These are phyloP conservation scores for Mycogona germanica DNA, from an alignment of 2,888 invertebrate genomes.

Conservation along the genomic window DNA sequence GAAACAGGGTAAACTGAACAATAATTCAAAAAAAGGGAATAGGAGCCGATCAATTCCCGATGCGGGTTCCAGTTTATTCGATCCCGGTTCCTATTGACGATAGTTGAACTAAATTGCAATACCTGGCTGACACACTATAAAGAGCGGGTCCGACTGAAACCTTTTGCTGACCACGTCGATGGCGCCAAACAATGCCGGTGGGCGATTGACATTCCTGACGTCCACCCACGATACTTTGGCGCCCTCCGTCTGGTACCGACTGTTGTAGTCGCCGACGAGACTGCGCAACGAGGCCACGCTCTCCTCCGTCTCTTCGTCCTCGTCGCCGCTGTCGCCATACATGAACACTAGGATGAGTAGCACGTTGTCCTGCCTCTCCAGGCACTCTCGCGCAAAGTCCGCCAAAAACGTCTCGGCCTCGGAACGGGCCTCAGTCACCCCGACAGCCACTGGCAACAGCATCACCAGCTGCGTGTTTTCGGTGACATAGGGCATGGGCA, in stretches of 20 bases:
- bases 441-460: slow-evolving; percentile 50
- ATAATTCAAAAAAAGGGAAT: neutral
- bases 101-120: neutral
- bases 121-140: slow-evolving; percentile 51
- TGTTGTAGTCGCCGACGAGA: slow-evolving; percentile 46
- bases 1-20: neutral
- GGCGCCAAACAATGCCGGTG: slow-evolving; percentile 42
- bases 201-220: slow-evolving; percentile 24
- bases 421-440: slow-evolving; percentile 34
- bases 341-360: slow-evolving; percentile 59
- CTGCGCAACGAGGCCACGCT: slow-evolving; percentile 49
- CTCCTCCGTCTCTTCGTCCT: slow-evolving; percentile 35
- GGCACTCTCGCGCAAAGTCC: slow-evolving; percentile 55
- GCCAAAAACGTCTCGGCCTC: slow-evolving; percentile 54
- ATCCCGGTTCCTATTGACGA: too few relatives aligned
- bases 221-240: slow-evolving; percentile 44
- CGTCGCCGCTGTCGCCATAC: slow-evolving; percentile 24
- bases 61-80: neutral
- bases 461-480: slow-evolving; percentile 74
- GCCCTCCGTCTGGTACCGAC: slow-evolving; percentile 52
- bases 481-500: slow-evolving; percentile 89
- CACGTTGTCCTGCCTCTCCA: slow-evolving; percentile 65
- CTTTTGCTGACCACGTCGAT: slow-evolving; percentile 55
- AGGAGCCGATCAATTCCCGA: too few relatives aligned
- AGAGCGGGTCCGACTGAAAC: slow-evolving; percentile 55